Percentiles rank a stretch among this genome's conserved stretches.
Evolutionary conservation across 1,140 invertebrate species (phyloP).

Genomic region (Nasonia vitripennis): DNA sequence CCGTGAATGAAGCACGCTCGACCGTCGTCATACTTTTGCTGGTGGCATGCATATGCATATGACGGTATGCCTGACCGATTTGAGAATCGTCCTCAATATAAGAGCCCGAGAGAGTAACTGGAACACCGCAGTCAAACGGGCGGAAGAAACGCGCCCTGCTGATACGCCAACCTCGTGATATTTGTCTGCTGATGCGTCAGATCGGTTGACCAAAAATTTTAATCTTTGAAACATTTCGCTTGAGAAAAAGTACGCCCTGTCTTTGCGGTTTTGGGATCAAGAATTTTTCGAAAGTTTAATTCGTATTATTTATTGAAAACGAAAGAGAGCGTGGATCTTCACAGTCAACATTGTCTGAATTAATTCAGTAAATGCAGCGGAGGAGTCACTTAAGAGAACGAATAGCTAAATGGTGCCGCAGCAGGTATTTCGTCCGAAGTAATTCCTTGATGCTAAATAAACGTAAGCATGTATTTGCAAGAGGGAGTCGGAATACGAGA

Average conservation of each 20-base stretch:
- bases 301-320: no score
- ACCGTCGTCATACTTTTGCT: background rate
- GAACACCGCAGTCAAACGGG: background rate
- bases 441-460: slow-evolving; percentile 14
- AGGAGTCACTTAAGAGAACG: background rate
- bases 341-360: background rate
- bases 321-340: background rate
- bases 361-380: background rate
- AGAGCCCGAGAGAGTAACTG: background rate
- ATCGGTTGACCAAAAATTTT: no score
- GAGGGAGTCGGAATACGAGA: background rate
- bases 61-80: background rate
- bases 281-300: no score
- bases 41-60: background rate
- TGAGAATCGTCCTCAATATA: background rate
- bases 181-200: background rate
- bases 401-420: background rate
- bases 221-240: background rate
- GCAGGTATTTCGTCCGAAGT: background rate
- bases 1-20: background rate
- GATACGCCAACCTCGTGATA: background rate
- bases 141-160: slow-evolving; percentile 3
- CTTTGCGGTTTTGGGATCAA: no score
- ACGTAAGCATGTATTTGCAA: background rate
- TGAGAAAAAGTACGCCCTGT: no score